Percentiles rank a stretch among this genome's conserved stretches.
Conservation (phyloP, 2,797 vertebrate genomes). For the Anguilla pacifica region DNA sequence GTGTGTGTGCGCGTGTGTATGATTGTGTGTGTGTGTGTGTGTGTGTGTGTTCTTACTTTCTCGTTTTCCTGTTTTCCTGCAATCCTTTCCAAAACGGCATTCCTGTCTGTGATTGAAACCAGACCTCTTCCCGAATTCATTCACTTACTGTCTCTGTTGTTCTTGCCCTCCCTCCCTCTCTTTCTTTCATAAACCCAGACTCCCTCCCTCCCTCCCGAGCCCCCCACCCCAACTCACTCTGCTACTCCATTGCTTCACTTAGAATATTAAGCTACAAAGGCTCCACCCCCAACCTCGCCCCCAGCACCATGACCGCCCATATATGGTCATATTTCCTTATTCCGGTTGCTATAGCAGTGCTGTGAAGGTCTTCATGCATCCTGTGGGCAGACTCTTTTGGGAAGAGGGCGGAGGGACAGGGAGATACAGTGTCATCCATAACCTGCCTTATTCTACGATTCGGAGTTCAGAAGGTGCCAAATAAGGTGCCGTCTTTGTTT, state of each 20-base stretch:
- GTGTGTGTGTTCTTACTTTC: slow-evolving; percentile 26
- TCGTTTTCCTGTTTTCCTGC: slow-evolving; percentile 27
- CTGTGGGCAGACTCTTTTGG: not conserved
- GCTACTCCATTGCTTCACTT: not conserved
- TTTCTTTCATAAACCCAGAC: not conserved
- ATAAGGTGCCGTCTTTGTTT: too few species aligned
- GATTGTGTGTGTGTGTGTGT: not conserved
- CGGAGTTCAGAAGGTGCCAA: too few species aligned
- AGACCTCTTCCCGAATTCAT: not conserved
- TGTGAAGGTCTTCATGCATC: not conserved
- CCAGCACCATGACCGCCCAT: not conserved
- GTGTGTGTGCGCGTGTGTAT: not conserved
- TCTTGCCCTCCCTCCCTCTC: not conserved
- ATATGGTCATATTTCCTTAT: not conserved
- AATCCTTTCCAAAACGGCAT: slow-evolving; percentile 23
- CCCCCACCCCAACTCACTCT: too few species aligned
- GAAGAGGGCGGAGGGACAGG: too few species aligned
- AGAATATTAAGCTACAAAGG: not conserved
- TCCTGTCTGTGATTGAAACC: slow-evolving; percentile 13
- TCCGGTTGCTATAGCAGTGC: not conserved
- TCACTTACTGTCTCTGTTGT: not conserved
- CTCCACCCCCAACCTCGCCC: not conserved
- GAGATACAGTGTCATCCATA: too few species aligned
- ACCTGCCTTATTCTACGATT: too few species aligned
- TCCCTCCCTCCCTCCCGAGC: not conserved